Conservation (phyloP, 2,888 invertebrate species). For the Leucoptera coffeella region DNA sequence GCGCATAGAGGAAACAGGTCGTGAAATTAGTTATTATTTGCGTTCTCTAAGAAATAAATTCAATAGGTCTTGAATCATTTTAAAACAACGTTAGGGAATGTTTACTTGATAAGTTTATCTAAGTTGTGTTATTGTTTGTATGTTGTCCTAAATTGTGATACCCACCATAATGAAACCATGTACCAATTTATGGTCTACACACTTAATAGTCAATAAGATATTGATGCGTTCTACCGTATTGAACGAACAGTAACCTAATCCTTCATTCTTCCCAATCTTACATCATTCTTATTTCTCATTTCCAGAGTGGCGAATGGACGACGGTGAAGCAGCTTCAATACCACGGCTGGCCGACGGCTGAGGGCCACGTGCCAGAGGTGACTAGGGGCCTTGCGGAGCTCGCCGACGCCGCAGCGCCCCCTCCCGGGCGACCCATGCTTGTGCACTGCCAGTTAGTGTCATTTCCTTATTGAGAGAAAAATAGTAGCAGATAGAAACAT, state of each 20-base stretch:
- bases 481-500: no score
- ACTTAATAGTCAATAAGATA: not conserved
- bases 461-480: no score
- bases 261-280: no score
- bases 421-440: conserved; percentile 65
- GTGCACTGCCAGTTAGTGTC: conserved; percentile 70
- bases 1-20: no score
- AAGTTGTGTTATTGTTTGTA: no score
- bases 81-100: no score
- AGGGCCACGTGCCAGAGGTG: conserved; percentile 84
- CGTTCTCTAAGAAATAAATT: no score
- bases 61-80: no score
- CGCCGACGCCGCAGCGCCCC: conserved; percentile 65
- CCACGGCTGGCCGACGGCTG: conserved; percentile 88
- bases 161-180: no score
- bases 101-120: no score
- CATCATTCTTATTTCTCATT: not conserved
- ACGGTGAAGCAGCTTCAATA: conserved; percentile 82
- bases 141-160: not conserved
- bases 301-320: conserved; percentile 65
- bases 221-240: not conserved
- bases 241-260: not conserved
- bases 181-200: no score
- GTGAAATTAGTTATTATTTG: no score
- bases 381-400: conserved; percentile 81